phyloP scores from a whole-genome alignment of 2,113 vertebrate species.

The Myotis yumanensis region DNA sequence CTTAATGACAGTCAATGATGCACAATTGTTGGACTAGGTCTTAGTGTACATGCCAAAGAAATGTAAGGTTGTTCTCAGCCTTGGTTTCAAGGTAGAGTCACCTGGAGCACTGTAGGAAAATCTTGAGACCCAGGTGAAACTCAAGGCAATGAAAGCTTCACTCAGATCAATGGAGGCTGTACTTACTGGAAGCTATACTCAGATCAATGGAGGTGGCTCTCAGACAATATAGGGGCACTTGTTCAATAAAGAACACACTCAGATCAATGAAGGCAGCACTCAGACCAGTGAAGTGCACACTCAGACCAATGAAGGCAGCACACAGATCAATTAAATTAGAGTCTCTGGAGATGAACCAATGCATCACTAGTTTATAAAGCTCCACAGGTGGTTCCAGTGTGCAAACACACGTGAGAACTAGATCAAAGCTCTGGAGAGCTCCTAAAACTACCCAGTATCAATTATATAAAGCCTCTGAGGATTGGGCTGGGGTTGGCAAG shows the following conservation, averaged over 20 bases:
- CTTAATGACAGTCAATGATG: neutral
- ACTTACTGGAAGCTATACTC: neutral
- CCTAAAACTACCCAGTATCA: neutral
- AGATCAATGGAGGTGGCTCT: neutral
- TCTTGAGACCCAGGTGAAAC: neutral
- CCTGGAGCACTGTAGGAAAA: neutral
- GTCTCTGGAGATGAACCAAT: neutral
- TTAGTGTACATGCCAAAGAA: neutral
- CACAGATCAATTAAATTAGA: constrained; percentile 4
- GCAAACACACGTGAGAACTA: neutral
- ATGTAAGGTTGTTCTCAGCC: neutral
- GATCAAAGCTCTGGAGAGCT: neutral
- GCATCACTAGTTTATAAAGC: neutral
- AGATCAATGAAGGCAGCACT: neutral
- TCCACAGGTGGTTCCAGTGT: neutral
- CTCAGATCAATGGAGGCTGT: neutral
- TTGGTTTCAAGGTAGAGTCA: neutral
- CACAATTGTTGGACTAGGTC: neutral
- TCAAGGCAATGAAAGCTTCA: neutral
- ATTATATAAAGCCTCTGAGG: neutral
- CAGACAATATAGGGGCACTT: neutral
- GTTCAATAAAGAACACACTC: neutral
- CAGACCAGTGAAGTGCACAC: neutral
- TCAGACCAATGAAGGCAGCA: neutral
- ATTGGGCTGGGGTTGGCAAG: neutral